These are phyloP conservation scores for Tanytarsus gracilentus DNA, from an alignment of 2,888 invertebrate genomes.

Conservation along the genomic window DNA sequence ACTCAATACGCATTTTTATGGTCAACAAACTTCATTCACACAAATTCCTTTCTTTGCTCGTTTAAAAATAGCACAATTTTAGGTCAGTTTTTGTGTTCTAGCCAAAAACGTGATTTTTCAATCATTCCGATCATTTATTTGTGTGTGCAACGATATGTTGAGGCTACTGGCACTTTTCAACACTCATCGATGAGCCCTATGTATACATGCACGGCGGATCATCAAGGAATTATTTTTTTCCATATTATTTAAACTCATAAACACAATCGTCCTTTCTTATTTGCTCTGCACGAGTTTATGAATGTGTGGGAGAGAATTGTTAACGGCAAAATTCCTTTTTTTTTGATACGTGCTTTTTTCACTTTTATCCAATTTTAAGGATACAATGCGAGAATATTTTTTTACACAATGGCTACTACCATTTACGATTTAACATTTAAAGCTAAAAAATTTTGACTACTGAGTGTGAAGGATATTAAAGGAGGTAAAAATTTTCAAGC, in stretches of 20 bases:
- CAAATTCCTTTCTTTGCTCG: background rate
- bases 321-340: conserved; percentile 4
- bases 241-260: background rate
- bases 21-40: conserved; percentile 1
- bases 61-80: conserved; percentile 14
- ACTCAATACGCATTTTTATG: conserved; percentile 1
- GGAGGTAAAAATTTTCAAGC: background rate
- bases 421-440: no score
- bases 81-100: conserved; percentile 25
- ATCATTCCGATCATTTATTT: conserved; percentile 20
- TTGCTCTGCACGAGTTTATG: background rate
- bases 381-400: background rate
- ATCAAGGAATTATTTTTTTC: conserved; percentile 6
- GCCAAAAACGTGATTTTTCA: conserved; percentile 24
- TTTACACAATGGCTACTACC: background rate
- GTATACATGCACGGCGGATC: conserved; percentile 7
- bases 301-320: background rate
- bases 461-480: background rate
- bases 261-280: background rate
- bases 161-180: conserved; percentile 3
- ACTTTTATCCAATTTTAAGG: conserved; percentile 24
- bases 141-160: conserved; percentile 4
- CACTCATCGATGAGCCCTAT: background rate
- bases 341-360: conserved; percentile 27
- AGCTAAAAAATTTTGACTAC: no score